These are phyloP conservation scores for Dolichotis patagonum DNA, from an alignment of 2,113 vertebrate genomes.

Conservation along the genomic window DNA sequence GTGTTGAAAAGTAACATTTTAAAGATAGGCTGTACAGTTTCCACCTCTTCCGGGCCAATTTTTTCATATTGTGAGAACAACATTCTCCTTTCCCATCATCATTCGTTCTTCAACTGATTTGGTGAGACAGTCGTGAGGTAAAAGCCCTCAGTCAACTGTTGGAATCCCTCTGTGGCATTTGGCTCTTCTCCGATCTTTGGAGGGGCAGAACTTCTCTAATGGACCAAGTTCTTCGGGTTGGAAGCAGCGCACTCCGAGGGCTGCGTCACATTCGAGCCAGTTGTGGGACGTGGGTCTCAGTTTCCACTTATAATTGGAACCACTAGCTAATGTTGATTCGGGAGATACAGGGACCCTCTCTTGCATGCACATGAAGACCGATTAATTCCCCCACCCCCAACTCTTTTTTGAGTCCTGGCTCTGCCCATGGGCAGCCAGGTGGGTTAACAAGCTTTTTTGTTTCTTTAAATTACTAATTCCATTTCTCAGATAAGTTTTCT, in stretches of 20 bases:
- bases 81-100: background rate
- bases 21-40: background rate
- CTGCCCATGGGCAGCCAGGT: background rate
- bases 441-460: background rate
- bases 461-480: conserved; percentile 9
- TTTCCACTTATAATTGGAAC: background rate
- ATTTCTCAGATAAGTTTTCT: background rate
- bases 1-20: conserved; percentile 45
- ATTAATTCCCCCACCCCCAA: background rate
- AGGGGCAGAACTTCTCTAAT: background rate
- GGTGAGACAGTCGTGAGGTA: background rate
- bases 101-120: background rate
- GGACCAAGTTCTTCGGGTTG: background rate
- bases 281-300: background rate
- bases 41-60: background rate
- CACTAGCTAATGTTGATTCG: background rate
- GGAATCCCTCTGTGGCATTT: background rate
- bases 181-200: background rate
- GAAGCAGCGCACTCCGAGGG: background rate
- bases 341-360: background rate
- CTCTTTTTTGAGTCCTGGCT: background rate
- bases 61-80: background rate
- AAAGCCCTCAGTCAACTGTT: background rate
- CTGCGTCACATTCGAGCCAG: background rate
- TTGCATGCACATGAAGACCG: background rate